A percentile compares a stretch with the other conserved stretches of the same genome.
Evolutionary conservation across 2,113 vertebrate genomes (phyloP).

Genomic region (Trematocara variabile): DNA sequence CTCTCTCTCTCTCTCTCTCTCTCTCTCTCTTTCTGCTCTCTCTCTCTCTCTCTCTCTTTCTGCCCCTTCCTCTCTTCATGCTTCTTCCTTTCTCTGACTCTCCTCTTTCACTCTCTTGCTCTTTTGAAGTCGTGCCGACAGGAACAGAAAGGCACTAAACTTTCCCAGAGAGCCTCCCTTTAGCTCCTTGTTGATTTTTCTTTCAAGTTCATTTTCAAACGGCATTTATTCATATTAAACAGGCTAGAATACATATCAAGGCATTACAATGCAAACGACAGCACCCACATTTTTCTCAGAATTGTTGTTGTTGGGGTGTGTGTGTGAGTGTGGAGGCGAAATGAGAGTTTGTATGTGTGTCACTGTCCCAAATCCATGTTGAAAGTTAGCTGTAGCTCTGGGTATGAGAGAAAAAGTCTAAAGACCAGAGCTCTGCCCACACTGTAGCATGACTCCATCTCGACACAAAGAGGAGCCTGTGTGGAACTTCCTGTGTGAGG

Average conservation of each 20-base stretch:
- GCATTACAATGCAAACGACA: slow-evolving; percentile 61
- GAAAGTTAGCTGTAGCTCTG: slow-evolving; percentile 9
- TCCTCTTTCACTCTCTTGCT: slow-evolving; percentile 10
- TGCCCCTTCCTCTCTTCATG: slow-evolving; percentile 24
- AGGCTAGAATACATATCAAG: slow-evolving; percentile 62
- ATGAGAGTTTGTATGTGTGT: slow-evolving; percentile 33
- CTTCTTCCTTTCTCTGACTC: slow-evolving; percentile 75
- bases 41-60: too few relatives aligned
- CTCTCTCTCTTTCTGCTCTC: too few relatives aligned
- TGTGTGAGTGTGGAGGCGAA: slow-evolving; percentile 16
- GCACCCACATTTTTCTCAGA: slow-evolving; percentile 61
- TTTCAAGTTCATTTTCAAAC: slow-evolving; percentile 73
- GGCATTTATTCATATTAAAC: slow-evolving; percentile 68
- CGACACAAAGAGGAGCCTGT: slow-evolving; percentile 64
- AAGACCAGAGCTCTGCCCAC: slow-evolving; percentile 53
- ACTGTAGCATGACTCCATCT: slow-evolving; percentile 38
- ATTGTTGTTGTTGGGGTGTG: slow-evolving; percentile 51
- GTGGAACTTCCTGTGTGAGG: slow-evolving; percentile 60
- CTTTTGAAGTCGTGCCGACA: slow-evolving; percentile 61
- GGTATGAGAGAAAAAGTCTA: slow-evolving; percentile 2
- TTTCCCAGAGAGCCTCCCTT: slow-evolving; percentile 66
- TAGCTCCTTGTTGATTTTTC: slow-evolving; percentile 65
- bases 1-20: too few relatives aligned
- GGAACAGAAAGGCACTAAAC: slow-evolving; percentile 50
- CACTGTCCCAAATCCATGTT: slow-evolving; percentile 13